phyloP scores from a whole-genome alignment of 2,888 invertebrate species.

The Mythimna lalbum region DNA sequence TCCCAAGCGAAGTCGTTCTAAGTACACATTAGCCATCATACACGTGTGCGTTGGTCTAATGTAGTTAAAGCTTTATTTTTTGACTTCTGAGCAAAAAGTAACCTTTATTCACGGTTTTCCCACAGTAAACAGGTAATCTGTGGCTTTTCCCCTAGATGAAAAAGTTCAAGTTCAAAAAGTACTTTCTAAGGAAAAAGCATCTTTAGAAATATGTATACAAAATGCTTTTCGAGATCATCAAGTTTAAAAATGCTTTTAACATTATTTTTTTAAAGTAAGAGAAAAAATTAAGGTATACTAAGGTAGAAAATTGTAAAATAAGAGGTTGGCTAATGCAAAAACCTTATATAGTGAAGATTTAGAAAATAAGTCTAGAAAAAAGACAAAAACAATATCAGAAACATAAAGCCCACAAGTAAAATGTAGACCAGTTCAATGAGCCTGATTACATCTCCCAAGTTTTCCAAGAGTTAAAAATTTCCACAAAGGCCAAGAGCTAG shows the following conservation, averaged over 20 bases:
- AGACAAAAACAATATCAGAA: background rate
- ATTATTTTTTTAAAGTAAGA: no score
- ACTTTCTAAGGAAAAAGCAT: background rate
- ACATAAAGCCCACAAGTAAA: background rate
- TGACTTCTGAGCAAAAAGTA: no score
- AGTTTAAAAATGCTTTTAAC: slow-evolving; percentile 29
- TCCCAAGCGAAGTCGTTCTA: no score
- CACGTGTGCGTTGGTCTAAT: no score
- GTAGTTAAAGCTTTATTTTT: no score
- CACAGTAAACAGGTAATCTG: background rate
- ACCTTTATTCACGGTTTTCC: no score
- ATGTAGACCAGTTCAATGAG: background rate
- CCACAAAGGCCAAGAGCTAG: background rate
- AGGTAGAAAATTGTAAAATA: slow-evolving; percentile 17
- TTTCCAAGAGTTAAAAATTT: slow-evolving; percentile 5
- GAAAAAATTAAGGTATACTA: no score
- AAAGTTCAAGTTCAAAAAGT: background rate
- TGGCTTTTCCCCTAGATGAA: background rate
- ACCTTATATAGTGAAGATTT: slow-evolving; percentile 15
- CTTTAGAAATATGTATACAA: background rate
- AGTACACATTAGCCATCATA: no score
- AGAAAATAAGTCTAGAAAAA: background rate
- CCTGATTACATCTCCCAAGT: background rate
- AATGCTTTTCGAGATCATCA: slow-evolving; percentile 2
- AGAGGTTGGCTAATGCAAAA: background rate